Evolutionary conservation across 2,888 invertebrate species (phyloP), one percentile per base, ranked within the genome.

Genomic region (Criorhina ranunculi): DNA sequence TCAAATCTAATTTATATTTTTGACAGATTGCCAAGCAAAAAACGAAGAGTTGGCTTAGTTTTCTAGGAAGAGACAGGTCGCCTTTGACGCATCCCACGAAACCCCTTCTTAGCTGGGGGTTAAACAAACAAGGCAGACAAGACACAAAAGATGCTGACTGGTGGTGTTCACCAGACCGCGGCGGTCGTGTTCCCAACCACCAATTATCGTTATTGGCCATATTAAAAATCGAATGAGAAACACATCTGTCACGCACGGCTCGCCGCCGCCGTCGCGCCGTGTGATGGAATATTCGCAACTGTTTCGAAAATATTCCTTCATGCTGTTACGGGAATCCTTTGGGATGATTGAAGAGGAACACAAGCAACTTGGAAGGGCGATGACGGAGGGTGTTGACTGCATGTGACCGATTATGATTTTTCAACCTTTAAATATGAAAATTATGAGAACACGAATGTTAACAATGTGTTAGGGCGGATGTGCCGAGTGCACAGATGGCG

Each of bases 191-290:
- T 70, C 85, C 80, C 80, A 85, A 76, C 70, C 80, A 91, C 90
- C 91, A 91, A 91, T 91, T 91, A 91, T 90, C 89, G 89, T 91
- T 91, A 91, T 91, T 91, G 91, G 91, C 91, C 91, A 89, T 91
- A 91, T 91, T 91, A 91, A 91, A 91, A 91, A 89, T 90, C 90
- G 91, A 91, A 91, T 91, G 90, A 90, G 91, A 90, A 91, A 90
- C 91, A 91, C 91, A 91, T 91, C 91, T 91, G 91, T 91, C 91
- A 90, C 87, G 87, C 87, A 87, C 87, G 87, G 88, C 86, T 59
- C 87, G 75, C 64, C 87, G 72, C n/a, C 67, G 75, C 55, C 24
- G 57, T 69, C 67, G 57, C 24, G 57, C 72, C 67, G 57, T 31
- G 66, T 49, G 55, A 66, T 75, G 67, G 62, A 79, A 81, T 86